A percentile compares a stretch with the other conserved stretches of the same genome.
These are phyloP conservation scores for Mus musculus DNA, from an alignment of 2,113 vertebrate species.

Conservation along the genomic window GRCm39 chr5:132051001-132051500, in stretches of 20 bases:
- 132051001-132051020: not conserved
- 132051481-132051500: not conserved
- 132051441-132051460: not conserved
- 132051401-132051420: not conserved
- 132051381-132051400: not conserved
- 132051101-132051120: not conserved
- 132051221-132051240: not conserved
- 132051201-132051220: not conserved
- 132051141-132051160: slow-evolving; percentile 5
- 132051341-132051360: not conserved
- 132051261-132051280: not conserved
- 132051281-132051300: not conserved
- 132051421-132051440: not conserved
- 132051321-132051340: not conserved
- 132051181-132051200: not conserved
- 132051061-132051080: not conserved
- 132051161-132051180: not conserved
- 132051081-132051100: not conserved
- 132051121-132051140: not conserved
- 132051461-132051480: not conserved
- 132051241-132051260: not conserved
- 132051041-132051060: too few species aligned
- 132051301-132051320: not conserved
- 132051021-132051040: not conserved
- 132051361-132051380: fast-evolving